A percentile compares a stretch with the other conserved stretches of the same genome.
phyloP scores from a whole-genome alignment of 2,797 vertebrate species.

The Protosalanx chinensis region DNA sequence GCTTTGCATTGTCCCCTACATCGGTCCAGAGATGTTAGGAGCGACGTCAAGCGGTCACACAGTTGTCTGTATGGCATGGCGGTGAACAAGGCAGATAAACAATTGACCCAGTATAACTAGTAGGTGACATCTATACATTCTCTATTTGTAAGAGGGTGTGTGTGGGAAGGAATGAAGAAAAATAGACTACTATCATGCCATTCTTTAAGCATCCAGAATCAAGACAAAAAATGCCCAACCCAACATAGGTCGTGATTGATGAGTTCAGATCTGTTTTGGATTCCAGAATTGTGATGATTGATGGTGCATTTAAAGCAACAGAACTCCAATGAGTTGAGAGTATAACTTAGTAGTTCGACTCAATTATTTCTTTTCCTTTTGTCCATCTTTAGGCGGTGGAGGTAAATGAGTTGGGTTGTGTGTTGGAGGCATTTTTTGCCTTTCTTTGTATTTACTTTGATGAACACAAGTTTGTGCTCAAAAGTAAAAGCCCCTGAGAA shows the following conservation, averaged over 20 bases:
- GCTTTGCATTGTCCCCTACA: too few relatives aligned
- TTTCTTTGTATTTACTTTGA: too few relatives aligned
- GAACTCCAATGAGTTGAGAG: constrained; percentile 43
- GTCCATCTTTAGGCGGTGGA: too few relatives aligned
- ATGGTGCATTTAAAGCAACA: constrained; percentile 61
- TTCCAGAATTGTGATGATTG: constrained; percentile 58
- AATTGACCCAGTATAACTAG: background rate
- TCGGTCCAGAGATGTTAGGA: too few relatives aligned
- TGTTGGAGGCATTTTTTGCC: too few relatives aligned
- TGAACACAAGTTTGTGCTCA: too few relatives aligned
- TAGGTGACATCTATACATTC: background rate
- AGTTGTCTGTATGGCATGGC: too few relatives aligned
- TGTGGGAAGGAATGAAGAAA: background rate
- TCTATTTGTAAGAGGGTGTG: constrained; percentile 1
- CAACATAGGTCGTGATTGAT: constrained; percentile 50
- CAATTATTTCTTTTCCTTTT: constrained; percentile 30
- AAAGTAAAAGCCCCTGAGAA: too few relatives aligned
- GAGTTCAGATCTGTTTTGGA: constrained; percentile 44
- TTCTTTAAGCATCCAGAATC: constrained; percentile 29
- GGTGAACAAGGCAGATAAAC: too few relatives aligned
- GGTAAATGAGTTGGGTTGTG: too few relatives aligned
- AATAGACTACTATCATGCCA: background rate
- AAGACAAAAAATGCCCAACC: constrained; percentile 16
- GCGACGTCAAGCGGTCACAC: too few relatives aligned
- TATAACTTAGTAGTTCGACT: background rate